Evolutionary conservation across 1,140 invertebrate genomes (phyloP).

Genomic region (Lepidotrigona ventralis): DNA sequence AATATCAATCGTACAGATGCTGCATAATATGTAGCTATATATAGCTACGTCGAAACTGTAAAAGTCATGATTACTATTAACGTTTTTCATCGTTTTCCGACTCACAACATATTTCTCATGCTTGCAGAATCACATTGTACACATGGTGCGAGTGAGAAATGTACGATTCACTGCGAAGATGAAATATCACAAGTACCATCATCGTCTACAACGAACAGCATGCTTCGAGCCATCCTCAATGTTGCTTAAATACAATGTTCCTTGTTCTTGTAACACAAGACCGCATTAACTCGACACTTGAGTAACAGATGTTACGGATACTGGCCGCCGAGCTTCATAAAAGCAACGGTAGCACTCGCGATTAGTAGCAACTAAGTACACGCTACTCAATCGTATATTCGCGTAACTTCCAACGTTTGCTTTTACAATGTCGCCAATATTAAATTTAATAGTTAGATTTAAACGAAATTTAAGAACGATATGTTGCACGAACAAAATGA

Average conservation of each 20-base stretch:
- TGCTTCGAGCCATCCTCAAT: background rate
- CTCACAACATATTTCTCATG: background rate
- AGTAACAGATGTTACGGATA: constrained; percentile 38
- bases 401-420: background rate
- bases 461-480: no score
- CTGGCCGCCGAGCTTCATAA: constrained; percentile 14
- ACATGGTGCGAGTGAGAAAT: background rate
- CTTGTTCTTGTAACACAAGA: constrained; percentile 19
- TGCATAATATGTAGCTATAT: background rate
- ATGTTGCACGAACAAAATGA: no score
- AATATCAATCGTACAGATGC: background rate
- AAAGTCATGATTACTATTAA: background rate
- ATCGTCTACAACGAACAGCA: background rate
- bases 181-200: constrained; percentile 5
- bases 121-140: background rate
- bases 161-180: constrained; percentile 10
- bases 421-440: background rate
- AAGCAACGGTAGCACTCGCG: constrained; percentile 21
- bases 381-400: constrained; percentile 7
- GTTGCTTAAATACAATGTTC: constrained; percentile 35
- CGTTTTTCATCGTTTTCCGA: background rate
- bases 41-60: background rate
- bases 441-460: no score
- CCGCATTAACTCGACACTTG: constrained; percentile 38
- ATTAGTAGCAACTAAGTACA: constrained; percentile 5